phyloP scores from a whole-genome alignment of 2,888 invertebrate species.

The Axea sp. region DNA sequence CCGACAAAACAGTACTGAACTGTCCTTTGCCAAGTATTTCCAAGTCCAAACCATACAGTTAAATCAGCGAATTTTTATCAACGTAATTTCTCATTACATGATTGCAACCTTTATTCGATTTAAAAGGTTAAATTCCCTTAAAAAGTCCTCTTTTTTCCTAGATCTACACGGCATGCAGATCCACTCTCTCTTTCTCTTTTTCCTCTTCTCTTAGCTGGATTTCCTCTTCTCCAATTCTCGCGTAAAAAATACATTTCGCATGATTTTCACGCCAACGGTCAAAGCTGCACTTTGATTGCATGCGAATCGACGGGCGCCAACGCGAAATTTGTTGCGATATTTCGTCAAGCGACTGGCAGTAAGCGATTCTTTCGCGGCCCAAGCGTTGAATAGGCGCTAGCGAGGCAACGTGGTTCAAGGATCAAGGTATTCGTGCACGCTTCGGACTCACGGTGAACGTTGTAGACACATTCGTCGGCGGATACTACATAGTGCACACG shows the following conservation, averaged over 20 bases:
- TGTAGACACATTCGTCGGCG: slow-evolving; percentile 59
- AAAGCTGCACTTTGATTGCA: slow-evolving; percentile 13
- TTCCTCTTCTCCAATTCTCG: no score
- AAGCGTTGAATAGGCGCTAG: slow-evolving; percentile 28
- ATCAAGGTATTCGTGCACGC: slow-evolving; percentile 57
- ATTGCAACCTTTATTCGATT: slow-evolving; percentile 34
- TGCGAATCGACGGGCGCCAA: slow-evolving; percentile 28
- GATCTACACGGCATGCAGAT: slow-evolving; percentile 15
- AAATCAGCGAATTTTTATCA: slow-evolving; percentile 23
- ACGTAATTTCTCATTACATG: slow-evolving; percentile 31
- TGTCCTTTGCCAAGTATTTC: slow-evolving; percentile 14
- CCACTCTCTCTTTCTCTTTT: slow-evolving; percentile 11
- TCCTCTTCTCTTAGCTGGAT: no score
- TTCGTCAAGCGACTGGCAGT: slow-evolving; percentile 31
- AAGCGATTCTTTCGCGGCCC: slow-evolving; percentile 26
- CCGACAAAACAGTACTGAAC: no score
- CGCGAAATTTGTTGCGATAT: slow-evolving; percentile 34
- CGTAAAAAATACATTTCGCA: no score
- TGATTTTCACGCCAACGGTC: slow-evolving; percentile 13
- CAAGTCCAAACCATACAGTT: slow-evolving; percentile 7
- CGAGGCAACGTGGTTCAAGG: slow-evolving; percentile 58
- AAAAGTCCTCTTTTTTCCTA: slow-evolving; percentile 25
- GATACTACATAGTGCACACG: slow-evolving; percentile 57
- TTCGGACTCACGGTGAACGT: slow-evolving; percentile 57
- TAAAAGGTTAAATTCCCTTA: slow-evolving; percentile 46